Evolutionary conservation across 2,888 invertebrate genomes (phyloP).

Genomic region (Phymatocera aterrima): DNA sequence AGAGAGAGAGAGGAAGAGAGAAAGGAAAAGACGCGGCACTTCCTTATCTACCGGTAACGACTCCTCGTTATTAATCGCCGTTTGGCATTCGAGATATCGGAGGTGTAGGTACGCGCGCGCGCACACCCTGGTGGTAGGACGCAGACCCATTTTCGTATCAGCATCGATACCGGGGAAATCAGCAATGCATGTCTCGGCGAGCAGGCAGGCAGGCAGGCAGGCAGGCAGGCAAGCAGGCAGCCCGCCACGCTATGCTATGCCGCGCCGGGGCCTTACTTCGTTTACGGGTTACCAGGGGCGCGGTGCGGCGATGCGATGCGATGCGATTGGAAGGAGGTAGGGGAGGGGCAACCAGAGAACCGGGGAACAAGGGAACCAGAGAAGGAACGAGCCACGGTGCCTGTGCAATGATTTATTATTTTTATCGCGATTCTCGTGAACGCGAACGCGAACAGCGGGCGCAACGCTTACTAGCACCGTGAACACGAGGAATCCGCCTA

Average conservation of each 20-base stretch:
- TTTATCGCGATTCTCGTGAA: conserved; percentile 63
- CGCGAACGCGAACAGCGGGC: conserved; percentile 49
- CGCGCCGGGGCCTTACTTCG: conserved; percentile 2
- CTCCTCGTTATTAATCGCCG: conserved; percentile 72
- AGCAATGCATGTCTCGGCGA: conserved; percentile 60
- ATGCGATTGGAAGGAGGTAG: neutral
- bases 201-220: conserved; percentile 59
- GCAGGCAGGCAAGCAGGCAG: conserved; percentile 4
- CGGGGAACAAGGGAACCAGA: neutral
- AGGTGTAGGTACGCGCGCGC: conserved; percentile 48
- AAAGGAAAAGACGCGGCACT: conserved; percentile 49
- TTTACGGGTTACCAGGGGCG: conserved; percentile 33
- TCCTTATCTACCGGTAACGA: conserved; percentile 69
- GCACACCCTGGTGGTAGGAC: conserved; percentile 36
- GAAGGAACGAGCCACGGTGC: conserved; percentile 1
- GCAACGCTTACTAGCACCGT: conserved; percentile 52
- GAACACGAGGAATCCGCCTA: conserved; percentile 53
- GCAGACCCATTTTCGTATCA: conserved; percentile 70
- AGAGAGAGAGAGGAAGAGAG: conserved; percentile 48
- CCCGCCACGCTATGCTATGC: conserved; percentile 40
- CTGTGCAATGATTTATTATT: conserved; percentile 70
- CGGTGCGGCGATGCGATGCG: conserved; percentile 20
- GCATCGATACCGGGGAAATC: conserved; percentile 66
- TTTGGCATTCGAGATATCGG: conserved; percentile 61
- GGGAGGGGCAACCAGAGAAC: neutral